Conservation (phyloP, 2,888 invertebrate species). For the Oxystoma pomonae region DNA sequence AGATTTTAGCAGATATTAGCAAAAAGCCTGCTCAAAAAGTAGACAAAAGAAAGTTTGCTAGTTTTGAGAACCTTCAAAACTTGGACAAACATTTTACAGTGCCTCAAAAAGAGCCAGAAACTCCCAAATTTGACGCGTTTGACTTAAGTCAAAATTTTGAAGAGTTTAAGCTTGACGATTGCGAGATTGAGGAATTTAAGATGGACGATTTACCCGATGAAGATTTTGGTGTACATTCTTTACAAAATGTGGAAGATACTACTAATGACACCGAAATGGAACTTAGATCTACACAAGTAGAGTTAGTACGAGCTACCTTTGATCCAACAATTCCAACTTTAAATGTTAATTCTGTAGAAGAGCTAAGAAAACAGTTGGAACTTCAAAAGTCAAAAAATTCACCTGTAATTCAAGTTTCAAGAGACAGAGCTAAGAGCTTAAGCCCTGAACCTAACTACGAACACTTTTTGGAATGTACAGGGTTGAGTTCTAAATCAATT, state of each 20-base stretch:
- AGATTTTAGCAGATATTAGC: constrained; percentile 56
- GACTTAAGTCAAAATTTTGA: constrained; percentile 74
- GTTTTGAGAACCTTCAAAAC: constrained; percentile 45
- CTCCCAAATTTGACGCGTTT: constrained; percentile 52
- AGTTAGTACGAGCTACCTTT: constrained; percentile 37
- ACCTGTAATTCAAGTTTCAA: neutral
- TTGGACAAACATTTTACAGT: constrained; percentile 37
- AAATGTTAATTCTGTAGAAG: constrained; percentile 38
- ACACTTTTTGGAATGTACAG: constrained; percentile 73
- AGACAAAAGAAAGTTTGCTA: constrained; percentile 41
- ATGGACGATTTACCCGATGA: constrained; percentile 15
- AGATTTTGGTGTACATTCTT: neutral
- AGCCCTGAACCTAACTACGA: constrained; percentile 56
- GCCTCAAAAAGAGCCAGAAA: constrained; percentile 22
- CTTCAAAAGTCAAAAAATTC: constrained; percentile 42
- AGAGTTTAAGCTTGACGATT: constrained; percentile 74
- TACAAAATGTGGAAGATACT: neutral
- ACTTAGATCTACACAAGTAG: constrained; percentile 30
- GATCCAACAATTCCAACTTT: constrained; percentile 34
- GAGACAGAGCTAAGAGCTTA: neutral
- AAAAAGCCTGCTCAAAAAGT: constrained; percentile 36
- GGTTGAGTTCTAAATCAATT: constrained; percentile 75
- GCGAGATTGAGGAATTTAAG: constrained; percentile 53
- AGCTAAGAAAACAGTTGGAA: constrained; percentile 42
- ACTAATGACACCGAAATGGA: neutral